Evolutionary conservation across 2,113 vertebrate species (phyloP).

Genomic region (Lutjanus erythropterus): DNA sequence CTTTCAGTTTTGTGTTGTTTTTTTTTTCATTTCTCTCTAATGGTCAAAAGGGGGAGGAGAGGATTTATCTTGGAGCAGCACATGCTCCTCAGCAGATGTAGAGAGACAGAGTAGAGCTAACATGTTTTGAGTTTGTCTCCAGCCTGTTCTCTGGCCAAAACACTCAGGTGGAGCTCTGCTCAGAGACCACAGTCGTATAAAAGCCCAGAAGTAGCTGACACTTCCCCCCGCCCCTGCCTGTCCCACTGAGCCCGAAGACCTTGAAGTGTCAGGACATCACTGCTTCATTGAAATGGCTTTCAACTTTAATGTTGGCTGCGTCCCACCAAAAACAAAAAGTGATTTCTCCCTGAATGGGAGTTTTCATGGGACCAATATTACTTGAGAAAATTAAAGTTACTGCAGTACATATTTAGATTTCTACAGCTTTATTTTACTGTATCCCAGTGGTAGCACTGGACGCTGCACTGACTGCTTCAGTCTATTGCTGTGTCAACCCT

Average conservation of each 20-base stretch:
- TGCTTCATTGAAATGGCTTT: conserved; percentile 32
- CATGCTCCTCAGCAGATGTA: conserved; percentile 69
- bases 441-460: neutral
- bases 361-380: conserved; percentile 38
- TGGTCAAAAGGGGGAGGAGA: conserved; percentile 58
- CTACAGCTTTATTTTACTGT: neutral
- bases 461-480: no score
- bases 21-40: conserved; percentile 56
- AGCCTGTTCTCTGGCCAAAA: conserved; percentile 48
- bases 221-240: neutral
- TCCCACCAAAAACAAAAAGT: conserved; percentile 32
- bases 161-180: conserved; percentile 51
- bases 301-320: conserved; percentile 40
- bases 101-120: conserved; percentile 64
- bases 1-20: conserved; percentile 53
- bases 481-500: no score
- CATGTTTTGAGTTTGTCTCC: conserved; percentile 63
- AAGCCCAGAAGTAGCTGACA: conserved; percentile 57
- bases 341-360: conserved; percentile 53
- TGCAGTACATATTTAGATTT: conserved; percentile 1
- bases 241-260: conserved; percentile 42
- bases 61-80: conserved; percentile 76
- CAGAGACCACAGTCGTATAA: conserved; percentile 40
- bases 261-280: conserved; percentile 60
- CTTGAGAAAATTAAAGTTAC: conserved; percentile 18